Evolutionary conservation across 2,113 vertebrate species (phyloP).

Genomic region (Cyphomyrus plagiostoma): DNA sequence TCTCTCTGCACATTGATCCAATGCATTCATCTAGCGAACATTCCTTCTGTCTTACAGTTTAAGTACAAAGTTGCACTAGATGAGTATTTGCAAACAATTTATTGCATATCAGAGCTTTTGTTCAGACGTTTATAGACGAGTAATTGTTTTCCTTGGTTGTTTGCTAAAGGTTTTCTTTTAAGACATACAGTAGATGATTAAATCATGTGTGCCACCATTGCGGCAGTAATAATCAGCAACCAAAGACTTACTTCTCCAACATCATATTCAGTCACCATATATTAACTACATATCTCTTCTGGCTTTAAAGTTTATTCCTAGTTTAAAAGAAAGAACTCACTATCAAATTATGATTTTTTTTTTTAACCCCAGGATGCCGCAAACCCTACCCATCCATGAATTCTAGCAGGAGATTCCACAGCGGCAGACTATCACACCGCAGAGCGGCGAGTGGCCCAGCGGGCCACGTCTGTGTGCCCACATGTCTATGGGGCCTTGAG

Average conservation of each 20-base stretch:
- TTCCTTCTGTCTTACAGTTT: constrained; percentile 12
- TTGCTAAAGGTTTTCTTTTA: neutral
- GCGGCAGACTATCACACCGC: neutral
- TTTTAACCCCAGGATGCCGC: neutral
- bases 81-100: constrained; percentile 15
- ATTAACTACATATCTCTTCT: neutral
- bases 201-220: neutral
- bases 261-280: neutral
- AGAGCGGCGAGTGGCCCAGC: neutral
- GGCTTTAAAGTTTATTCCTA: neutral
- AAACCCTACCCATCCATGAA: neutral
- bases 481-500: too few species aligned
- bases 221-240: neutral
- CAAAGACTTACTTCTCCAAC: neutral
- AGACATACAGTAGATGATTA: neutral
- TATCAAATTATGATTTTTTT: neutral
- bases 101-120: neutral
- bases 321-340: neutral
- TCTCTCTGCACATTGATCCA: neutral
- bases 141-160: constrained; percentile 24
- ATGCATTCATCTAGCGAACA: neutral
- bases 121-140: constrained; percentile 7
- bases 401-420: neutral
- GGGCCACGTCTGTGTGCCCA: too few species aligned
- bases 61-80: constrained; percentile 3